A percentile compares a stretch with the other conserved stretches of the same genome.
Evolutionary conservation across 2,113 vertebrate species (phyloP).

Genomic region (Lichenostomus cassidix): DNA sequence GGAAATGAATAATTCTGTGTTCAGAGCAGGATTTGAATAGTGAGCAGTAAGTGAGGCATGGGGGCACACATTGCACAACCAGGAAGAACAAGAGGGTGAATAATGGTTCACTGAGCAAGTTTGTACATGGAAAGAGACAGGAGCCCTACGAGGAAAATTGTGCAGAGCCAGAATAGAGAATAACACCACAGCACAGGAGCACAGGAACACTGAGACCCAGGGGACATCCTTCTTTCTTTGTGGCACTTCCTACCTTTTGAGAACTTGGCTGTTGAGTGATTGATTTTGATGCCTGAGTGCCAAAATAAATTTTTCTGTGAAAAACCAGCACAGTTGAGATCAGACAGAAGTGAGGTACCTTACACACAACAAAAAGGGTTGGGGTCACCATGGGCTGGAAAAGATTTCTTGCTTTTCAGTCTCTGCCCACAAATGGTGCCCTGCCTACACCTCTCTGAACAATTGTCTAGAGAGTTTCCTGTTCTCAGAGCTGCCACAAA

Average conservation of each 20-base stretch:
- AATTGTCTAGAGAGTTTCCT: constrained; percentile 54
- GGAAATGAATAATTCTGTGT: constrained; percentile 52
- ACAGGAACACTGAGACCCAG: accelerated
- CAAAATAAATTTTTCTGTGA: background rate
- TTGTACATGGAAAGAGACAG: background rate
- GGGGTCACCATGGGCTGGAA: constrained; percentile 19
- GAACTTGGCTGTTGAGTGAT: background rate
- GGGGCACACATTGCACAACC: constrained; percentile 25
- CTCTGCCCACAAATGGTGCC: constrained; percentile 20
- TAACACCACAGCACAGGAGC: background rate
- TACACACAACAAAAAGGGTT: background rate
- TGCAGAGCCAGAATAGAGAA: background rate
- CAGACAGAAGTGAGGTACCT: background rate
- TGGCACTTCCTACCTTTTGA: background rate
- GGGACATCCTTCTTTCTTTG: background rate
- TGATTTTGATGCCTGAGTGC: background rate
- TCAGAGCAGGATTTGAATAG: background rate
- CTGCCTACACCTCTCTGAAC: constrained; percentile 26
- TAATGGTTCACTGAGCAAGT: constrained; percentile 39
- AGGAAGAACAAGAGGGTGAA: constrained; percentile 4
- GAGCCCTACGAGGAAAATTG: background rate
- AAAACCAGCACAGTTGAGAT: background rate
- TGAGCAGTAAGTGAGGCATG: background rate
- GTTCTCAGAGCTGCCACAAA: constrained; percentile 28
- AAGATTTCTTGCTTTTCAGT: background rate